Base-by-base conservation (phyloP, 1,140 invertebrate species). In the Chlorops oryzae region DNA sequence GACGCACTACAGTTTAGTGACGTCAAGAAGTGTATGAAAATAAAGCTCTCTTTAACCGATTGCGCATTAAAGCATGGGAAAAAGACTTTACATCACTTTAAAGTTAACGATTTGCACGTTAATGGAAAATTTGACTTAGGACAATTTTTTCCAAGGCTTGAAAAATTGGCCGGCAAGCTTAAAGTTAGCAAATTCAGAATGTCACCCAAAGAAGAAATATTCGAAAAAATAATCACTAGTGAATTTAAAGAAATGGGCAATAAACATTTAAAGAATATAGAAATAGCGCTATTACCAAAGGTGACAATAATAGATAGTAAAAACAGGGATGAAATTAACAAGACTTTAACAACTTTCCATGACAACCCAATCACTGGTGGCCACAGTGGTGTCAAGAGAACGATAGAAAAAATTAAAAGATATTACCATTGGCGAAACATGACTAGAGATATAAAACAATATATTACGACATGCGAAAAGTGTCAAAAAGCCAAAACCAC, bases 371-470 rank as follows among this genome's bases (percentile, higher is more conserved):
- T 46, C 15, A 17, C 20, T n/a, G n/a, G n/a, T n/a, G n/a, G n/a
- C n/a, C n/a, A n/a, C n/a, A n/a, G n/a, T n/a, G n/a, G n/a, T n/a
- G n/a, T n/a, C n/a, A n/a, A n/a, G n/a, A n/a, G n/a, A n/a, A n/a
- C n/a, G n/a, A n/a, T 46, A 34, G 20, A 17, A 10, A 48, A 38
- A 39, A 13, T 48, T 5, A 39, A 39, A 48, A 13, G 20, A 6
- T 10, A 24, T 13, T 52, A 37, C 22, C 28, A 17, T 12, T 47
- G 37, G 50, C 46, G 47, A 32, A 47, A 47, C 17, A 52, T 47
- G 35, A 52, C 25, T 3, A 3, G 21, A 35, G 17, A 18, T 9
- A 21, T 35, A 47, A 47, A n/a, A n/a, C 35, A 37, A 25, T 48
- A 24, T 32, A 46, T 47, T n/a, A 47, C 43, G 32, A 53, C 35